Evolutionary conservation across 2,888 invertebrate genomes (phyloP), one percentile per base, ranked within the genome.

Genomic region (Pecten maximus): DNA sequence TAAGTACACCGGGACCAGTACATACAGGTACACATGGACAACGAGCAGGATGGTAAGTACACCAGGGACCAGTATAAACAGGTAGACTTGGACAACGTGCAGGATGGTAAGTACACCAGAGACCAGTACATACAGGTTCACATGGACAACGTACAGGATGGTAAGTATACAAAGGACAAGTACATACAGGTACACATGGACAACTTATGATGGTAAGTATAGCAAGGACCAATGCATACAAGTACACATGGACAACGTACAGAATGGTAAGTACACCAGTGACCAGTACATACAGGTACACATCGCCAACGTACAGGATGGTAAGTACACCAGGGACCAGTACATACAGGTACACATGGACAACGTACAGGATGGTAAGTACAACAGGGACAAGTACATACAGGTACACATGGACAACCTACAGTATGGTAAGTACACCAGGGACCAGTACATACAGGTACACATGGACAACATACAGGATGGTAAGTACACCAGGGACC

Each of bases 211-310:
- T 60, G 60, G 60, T 60, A 60, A 60, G 60, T 60, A 23, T 0
- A n/a, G 23, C 8, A 16, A 23, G 23, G 60, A 60, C 60, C 60
- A 60, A 1, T 60, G 23, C 60, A 60, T 60, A n/a, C 60, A 60
- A 23, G 60, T 60, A 60, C 60, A 16, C 60, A 60, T n/a, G 23
- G 23, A 60, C 60, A 60, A 60, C 60, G 60, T 60, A 16, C 60
- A 60, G 19, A 23, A 16, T 60, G 60, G 60, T 60, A 16, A 60
- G n/a, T 60, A 60, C 23, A 60, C 60, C n/a, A 60, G 23, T n/a
- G n/a, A 74, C 28, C 35, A 74, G 74, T 74, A 74, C 28, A 74
- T 35, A 74, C 74, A 74, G 74, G 74, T 74, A 74, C 74, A 74
- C 74, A 74, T 10, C 35, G 74, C 28, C 74, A 74, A 74, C 74